phyloP scores from a whole-genome alignment of 1,140 invertebrate genomes.

The Lasioglossum baleicum region DNA sequence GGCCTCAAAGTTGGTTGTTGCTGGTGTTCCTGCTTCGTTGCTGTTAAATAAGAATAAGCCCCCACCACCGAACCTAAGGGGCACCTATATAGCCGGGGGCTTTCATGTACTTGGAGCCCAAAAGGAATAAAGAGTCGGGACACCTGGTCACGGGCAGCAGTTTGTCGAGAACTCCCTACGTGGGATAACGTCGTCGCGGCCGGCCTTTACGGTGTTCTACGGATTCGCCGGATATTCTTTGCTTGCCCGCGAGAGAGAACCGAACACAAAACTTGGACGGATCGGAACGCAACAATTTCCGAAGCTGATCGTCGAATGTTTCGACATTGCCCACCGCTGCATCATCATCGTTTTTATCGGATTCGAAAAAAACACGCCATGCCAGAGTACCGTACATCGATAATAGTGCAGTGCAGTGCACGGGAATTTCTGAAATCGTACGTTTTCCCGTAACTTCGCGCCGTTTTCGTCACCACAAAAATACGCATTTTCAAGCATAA shows the following conservation, averaged over 20 bases:
- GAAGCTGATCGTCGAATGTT: too few species aligned
- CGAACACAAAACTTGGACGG: not conserved
- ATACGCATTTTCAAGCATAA: not conserved
- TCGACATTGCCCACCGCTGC: not conserved
- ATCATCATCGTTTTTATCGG: not conserved
- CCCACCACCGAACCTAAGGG: constrained; percentile 62
- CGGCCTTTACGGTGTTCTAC: not conserved
- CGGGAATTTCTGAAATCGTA: not conserved
- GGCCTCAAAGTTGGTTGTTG: constrained; percentile 45
- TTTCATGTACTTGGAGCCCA: constrained; percentile 66
- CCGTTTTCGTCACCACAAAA: not conserved
- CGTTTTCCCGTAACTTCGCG: not conserved
- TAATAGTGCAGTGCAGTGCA: constrained; percentile 52
- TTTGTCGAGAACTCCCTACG: constrained; percentile 66
- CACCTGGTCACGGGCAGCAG: constrained; percentile 74
- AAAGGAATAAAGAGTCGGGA: constrained; percentile 78
- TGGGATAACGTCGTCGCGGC: constrained; percentile 38
- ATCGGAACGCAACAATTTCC: too few species aligned
- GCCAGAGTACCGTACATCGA: constrained; percentile 20
- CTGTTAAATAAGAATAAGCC: constrained; percentile 77
- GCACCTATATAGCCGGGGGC: constrained; percentile 63
- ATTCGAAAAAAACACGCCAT: constrained; percentile 2
- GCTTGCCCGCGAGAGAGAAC: not conserved
- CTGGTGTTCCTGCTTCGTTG: constrained; percentile 66
- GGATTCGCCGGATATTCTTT: not conserved